These are phyloP conservation scores for Mythimna lalbum DNA, from an alignment of 2,888 invertebrate genomes.

Conservation along the genomic window DNA sequence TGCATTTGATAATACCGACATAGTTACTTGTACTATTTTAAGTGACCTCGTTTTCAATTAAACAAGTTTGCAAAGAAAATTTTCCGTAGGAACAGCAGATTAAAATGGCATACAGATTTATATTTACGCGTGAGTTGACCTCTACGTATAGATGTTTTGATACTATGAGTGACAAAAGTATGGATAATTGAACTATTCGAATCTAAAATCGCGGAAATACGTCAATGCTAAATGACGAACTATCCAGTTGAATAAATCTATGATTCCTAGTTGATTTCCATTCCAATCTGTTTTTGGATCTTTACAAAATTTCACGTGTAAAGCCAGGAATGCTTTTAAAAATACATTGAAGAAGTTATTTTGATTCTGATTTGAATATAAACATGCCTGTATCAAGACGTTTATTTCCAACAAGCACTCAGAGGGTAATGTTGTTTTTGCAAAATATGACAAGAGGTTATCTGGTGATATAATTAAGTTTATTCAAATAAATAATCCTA, in stretches of 20 bases:
- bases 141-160: conserved; percentile 9
- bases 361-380: conserved; percentile 31
- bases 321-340: conserved; percentile 10
- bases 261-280: conserved; percentile 6
- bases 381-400: conserved; percentile 32
- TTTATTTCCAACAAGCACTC: conserved; percentile 33
- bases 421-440: conserved; percentile 46
- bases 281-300: conserved; percentile 25
- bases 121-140: conserved; percentile 24
- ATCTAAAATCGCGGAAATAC: conserved; percentile 27
- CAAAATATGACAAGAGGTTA: conserved; percentile 52
- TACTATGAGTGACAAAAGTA: background rate
- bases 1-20: conserved; percentile 61
- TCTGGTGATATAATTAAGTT: conserved; percentile 40
- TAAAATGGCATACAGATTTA: conserved; percentile 12
- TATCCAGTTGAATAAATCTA: conserved; percentile 9
- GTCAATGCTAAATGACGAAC: conserved; percentile 30
- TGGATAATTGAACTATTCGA: conserved; percentile 17
- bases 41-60: conserved; percentile 57
- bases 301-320: conserved; percentile 31
- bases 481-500: conserved; percentile 46
- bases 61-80: conserved; percentile 46
- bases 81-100: conserved; percentile 38
- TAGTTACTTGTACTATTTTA: conserved; percentile 57
- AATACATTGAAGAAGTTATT: conserved; percentile 25